Evolutionary conservation across 1,140 invertebrate species (phyloP).

Genomic region (Matsumurasca onukii): DNA sequence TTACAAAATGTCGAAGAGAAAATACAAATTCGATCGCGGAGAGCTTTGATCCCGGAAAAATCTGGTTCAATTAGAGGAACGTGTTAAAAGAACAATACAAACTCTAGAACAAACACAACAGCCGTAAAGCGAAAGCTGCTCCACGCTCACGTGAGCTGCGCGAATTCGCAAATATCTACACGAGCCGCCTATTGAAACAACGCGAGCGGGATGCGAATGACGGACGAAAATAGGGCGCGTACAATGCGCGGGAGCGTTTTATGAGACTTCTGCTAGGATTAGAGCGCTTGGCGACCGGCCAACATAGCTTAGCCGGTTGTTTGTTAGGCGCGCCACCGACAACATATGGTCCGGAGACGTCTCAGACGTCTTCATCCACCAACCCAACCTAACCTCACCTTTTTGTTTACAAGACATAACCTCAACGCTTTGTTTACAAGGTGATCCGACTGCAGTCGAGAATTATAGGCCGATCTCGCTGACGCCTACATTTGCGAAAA

Average conservation of each 20-base stretch:
- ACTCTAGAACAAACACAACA: no score
- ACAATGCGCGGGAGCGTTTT: constrained; percentile 17
- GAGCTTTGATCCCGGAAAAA: no score
- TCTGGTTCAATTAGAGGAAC: no score
- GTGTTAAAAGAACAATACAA: no score
- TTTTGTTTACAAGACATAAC: no score
- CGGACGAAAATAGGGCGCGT: constrained; percentile 19
- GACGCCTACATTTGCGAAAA: neutral
- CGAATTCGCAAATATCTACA: neutral
- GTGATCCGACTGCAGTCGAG: neutral
- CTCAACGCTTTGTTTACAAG: neutral
- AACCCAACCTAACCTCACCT: neutral
- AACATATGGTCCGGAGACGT: neutral
- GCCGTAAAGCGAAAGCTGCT: no score
- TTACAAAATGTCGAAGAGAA: no score
- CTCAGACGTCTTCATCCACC: constrained; percentile 7
- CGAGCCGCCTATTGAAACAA: neutral
- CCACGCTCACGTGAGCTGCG: no score
- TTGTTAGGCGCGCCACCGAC: no score
- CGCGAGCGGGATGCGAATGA: neutral
- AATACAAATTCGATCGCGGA: no score
- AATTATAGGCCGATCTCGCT: neutral
- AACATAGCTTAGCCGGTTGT: neutral
- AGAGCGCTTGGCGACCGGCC: neutral
- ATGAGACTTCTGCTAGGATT: constrained; percentile 9